A percentile compares a stretch with the other conserved stretches of the same genome.
phyloP scores from a whole-genome alignment of 1,140 invertebrate species.

The Drosophila kepulauana region DNA sequence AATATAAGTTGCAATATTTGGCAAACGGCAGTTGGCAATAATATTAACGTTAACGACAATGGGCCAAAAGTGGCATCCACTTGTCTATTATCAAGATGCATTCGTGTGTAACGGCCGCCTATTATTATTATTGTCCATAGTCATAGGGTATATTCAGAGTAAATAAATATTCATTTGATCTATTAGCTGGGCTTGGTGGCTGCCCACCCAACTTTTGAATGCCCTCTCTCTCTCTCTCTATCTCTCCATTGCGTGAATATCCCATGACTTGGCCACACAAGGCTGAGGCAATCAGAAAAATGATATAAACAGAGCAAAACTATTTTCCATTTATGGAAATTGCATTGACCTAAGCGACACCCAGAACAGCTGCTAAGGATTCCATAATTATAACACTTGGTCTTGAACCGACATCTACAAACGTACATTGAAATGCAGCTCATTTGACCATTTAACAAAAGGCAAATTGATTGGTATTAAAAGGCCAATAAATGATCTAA shows the following conservation, averaged over 20 bases:
- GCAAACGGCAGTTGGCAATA: conserved; percentile 7
- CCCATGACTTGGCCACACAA: background rate
- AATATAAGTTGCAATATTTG: conserved; percentile 31
- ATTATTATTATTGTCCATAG: conserved; percentile 21
- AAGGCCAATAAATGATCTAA: background rate
- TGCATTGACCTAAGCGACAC: conserved; percentile 49
- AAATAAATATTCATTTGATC: conserved; percentile 5
- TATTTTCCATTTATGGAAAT: conserved; percentile 27
- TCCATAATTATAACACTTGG: conserved; percentile 54
- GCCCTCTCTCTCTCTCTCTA: no score
- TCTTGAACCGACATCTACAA: conserved; percentile 5
- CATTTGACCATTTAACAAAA: background rate
- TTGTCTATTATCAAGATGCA: conserved; percentile 29
- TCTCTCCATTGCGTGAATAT: conserved; percentile 8
- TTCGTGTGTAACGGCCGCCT: conserved; percentile 44
- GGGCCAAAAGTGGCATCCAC: conserved; percentile 41
- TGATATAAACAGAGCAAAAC: background rate
- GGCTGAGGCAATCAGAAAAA: background rate
- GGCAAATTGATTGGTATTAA: background rate
- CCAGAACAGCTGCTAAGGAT: conserved; percentile 63
- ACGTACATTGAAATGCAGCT: background rate
- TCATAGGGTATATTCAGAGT: conserved; percentile 19
- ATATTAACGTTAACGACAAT: conserved; percentile 28
- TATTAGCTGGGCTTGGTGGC: conserved; percentile 4
- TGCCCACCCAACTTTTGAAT: conserved; percentile 3